Evolutionary conservation across 2,888 invertebrate species (phyloP).

Genomic region (Choreutis nemorana): DNA sequence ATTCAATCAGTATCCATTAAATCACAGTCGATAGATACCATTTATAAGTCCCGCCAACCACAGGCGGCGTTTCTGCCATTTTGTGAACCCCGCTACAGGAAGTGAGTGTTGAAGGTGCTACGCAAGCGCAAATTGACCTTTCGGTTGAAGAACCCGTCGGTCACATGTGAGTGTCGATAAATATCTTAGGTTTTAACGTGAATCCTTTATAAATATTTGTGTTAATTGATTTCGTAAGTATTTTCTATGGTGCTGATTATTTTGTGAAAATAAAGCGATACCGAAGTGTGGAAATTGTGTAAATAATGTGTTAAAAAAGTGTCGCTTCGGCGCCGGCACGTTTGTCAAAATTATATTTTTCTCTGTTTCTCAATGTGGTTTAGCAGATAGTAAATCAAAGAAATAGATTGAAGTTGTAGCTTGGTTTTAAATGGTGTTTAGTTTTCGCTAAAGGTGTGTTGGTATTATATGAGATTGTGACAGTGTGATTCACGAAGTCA

Average conservation of each 20-base stretch:
- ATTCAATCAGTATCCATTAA: too few species aligned
- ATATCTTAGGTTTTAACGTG: conserved; percentile 63
- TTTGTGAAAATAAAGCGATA: conserved; percentile 37
- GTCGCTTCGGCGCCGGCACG: conserved; percentile 55
- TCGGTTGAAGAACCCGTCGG: conserved; percentile 89
- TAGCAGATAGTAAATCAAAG: conserved; percentile 22
- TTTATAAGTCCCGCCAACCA: conserved; percentile 41
- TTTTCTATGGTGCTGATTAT: conserved; percentile 49
- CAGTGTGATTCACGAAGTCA: conserved; percentile 25
- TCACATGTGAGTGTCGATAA: conserved; percentile 87
- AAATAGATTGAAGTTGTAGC: conserved; percentile 26
- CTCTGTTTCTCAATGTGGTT: conserved; percentile 30
- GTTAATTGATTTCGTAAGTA: conserved; percentile 60
- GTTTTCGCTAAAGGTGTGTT: too few species aligned
- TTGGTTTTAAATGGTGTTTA: conserved; percentile 19
- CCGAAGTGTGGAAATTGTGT: conserved; percentile 50
- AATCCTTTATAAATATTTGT: conserved; percentile 47
- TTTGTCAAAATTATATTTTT: conserved; percentile 55
- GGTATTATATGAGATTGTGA: too few species aligned
- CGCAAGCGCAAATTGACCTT: conserved; percentile 79
- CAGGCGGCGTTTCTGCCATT: conserved; percentile 37
- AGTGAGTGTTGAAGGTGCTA: conserved; percentile 67
- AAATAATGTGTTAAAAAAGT: conserved; percentile 38
- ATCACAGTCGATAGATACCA: conserved; percentile 4
- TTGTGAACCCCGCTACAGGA: conserved; percentile 64